Percentiles rank a stretch among this genome's conserved stretches.
Conservation (phyloP, 2,113 vertebrate genomes). For the Pogona vitticeps region DNA sequence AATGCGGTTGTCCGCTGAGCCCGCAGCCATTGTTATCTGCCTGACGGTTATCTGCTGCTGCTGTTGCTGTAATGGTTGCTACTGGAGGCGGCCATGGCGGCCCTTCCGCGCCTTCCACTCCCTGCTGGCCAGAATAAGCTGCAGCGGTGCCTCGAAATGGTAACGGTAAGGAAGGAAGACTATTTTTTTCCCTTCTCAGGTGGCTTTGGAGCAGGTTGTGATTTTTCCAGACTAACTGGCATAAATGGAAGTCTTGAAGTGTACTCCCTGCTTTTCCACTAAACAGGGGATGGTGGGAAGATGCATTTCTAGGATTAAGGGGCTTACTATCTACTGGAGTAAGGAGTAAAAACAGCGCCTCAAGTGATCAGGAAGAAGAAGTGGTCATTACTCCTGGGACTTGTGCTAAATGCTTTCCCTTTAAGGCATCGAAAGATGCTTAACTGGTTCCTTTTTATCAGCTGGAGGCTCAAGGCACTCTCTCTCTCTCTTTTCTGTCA, state of each 20-base stretch:
- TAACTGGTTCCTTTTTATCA: background rate
- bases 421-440: background rate
- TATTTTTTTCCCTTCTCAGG: background rate
- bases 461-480: background rate
- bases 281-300: background rate
- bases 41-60: conserved; percentile 59
- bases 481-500: background rate
- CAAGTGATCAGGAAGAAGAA: background rate
- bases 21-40: conserved; percentile 69
- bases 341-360: background rate
- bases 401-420: background rate
- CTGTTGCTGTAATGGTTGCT: conserved; percentile 64
- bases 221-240: background rate
- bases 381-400: background rate
- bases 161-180: background rate
- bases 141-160: too few relatives aligned
- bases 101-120: conserved; percentile 12
- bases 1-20: conserved; percentile 56
- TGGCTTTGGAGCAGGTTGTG: background rate
- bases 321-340: background rate
- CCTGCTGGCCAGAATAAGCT: background rate
- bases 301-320: background rate
- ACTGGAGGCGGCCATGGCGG: conserved; percentile 50
- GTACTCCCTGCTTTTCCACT: background rate
- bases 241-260: background rate